Evolutionary conservation across 2,113 vertebrate genomes (phyloP), one percentile per base, ranked within the genome.

Genomic region (Paraplagusia blochii): DNA sequence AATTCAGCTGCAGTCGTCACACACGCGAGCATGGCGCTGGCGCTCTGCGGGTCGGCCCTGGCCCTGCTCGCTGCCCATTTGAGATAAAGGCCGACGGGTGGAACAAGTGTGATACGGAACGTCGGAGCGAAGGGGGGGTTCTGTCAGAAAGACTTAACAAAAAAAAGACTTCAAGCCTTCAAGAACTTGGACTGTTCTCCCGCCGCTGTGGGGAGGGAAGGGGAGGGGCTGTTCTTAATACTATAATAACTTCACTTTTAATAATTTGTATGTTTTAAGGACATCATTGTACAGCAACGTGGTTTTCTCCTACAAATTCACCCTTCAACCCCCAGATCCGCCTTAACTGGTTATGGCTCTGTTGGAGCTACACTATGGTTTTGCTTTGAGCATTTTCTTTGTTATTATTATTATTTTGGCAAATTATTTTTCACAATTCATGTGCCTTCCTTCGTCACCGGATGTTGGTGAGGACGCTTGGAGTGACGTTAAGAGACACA

Each of bases 221-320:
- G n/a, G n/a, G n/a, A n/a, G 63, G 63, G 66, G 84, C 82, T 79
- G 81, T 83, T 87, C 86, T 85, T 87, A 87, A 90, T 86, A 80
- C 85, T 87, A 81, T 85, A 83, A 81, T 88, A 89, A 88, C 86
- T 86, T 90, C 87, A 83, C 85, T 80, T 89, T 87, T 76, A 85
- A 85, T 81, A 79, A 75, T 84, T 83, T 84, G 77, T 82, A 77
- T 66, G 44, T 86, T 80, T 71, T 75, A 78, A 85, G 82, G 85
- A 87, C 88, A 80, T 84, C 66, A 66, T 55, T 87, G 84, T 85
- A 83, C 80, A 88, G 75, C 62, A 66, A 65, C 78, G 64, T 54
- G 58, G 79, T 66, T 82, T 79, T 69, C 68, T 69, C 69, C 53
- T 53, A 67, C 63, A 79, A 61, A 72, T 66, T 51, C 62, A 67